Base-by-base conservation (phyloP, 2,113 vertebrate species). In the Perognathus longimembris region DNA sequence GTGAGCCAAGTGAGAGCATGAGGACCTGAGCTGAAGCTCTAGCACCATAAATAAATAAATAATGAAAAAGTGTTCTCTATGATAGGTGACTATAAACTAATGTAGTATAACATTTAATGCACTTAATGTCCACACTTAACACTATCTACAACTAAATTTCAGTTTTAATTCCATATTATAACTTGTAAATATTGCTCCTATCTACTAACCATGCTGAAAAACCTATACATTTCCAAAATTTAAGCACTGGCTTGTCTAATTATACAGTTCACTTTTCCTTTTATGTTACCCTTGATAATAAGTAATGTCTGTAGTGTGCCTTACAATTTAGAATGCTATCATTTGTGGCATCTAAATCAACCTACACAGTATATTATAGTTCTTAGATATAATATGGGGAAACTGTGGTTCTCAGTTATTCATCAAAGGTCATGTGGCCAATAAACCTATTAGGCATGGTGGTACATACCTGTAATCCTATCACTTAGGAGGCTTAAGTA, bases 381-480 rank as follows among this genome's bases (percentile, higher is more conserved):
- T 32, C 24, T 64, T 83, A 75, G 17, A 45, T 66, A 36, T 88
- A 90, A 95, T 82, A 90, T 61, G 8, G 38, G 73, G 22, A 92
- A 92, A 93, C 69, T 66, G 12, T 80, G 59, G 57, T 85, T 93
- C 80, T 79, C 38, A 73, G 30, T 93, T 92, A 93, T 34, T 94
- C 67, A 87, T 93, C 78, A 70, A 61, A 92, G 34, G 36, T 63
- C 87, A 92, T 38, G 50, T 22, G 64, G 38, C 5, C 78, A 76
- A 88, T 73, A 85, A 81, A 64, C 45, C 45, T 45, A n/a, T n/a
- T n/a, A 45, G 4, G 45, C 45, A 45, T 45, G 45, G 45, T 45
- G 45, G 45, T 12, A 45, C 45, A 45, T 45, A 45, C 45, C 45
- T 45, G 3, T 45, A 45, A 45, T 45, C 45, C 45, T 45, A 45